Percentiles rank a stretch among this genome's conserved stretches.
Conservation (phyloP, 2,797 vertebrate genomes). For the Loris lydekkerianus region DNA sequence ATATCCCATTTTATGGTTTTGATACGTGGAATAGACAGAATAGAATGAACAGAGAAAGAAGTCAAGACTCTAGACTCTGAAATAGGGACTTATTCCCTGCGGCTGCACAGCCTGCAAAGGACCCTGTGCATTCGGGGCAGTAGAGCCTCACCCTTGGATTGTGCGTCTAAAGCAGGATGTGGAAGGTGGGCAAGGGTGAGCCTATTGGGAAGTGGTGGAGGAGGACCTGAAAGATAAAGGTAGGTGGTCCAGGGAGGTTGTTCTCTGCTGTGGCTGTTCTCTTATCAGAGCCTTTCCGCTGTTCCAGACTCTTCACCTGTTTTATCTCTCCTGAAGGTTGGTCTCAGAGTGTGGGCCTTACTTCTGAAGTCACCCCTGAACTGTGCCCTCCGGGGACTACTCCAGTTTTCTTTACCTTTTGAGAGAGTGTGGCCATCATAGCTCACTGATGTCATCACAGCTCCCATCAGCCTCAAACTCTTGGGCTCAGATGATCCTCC, state of each 20-base stretch:
- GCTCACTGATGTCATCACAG: too few species aligned
- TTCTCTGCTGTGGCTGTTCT: rapidly evolving
- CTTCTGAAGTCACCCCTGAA: neutral
- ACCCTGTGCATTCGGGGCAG: rapidly evolving
- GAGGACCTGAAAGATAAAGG: neutral
- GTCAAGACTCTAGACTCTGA: neutral
- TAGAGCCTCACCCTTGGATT: neutral
- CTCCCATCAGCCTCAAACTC: too few species aligned
- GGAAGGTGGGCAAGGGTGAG: neutral
- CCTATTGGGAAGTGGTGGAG: neutral
- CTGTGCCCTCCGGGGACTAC: neutral
- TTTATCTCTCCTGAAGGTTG: neutral
- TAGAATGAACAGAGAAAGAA: slow-evolving; percentile 26
- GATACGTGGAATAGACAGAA: neutral
- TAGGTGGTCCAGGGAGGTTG: neutral
- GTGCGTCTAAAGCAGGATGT: neutral
- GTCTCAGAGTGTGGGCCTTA: neutral
- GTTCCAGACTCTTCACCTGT: neutral
- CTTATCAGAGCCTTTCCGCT: rapidly evolving
- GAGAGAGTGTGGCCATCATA: neutral
- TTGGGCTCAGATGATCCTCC: too few species aligned
- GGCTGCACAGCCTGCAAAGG: neutral
- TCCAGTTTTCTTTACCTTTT: neutral
- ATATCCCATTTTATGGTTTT: slow-evolving; percentile 47
- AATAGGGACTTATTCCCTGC: neutral